Base-by-base conservation (phyloP, 2,888 invertebrate genomes). In the Malthinus seriepunctatus region DNA sequence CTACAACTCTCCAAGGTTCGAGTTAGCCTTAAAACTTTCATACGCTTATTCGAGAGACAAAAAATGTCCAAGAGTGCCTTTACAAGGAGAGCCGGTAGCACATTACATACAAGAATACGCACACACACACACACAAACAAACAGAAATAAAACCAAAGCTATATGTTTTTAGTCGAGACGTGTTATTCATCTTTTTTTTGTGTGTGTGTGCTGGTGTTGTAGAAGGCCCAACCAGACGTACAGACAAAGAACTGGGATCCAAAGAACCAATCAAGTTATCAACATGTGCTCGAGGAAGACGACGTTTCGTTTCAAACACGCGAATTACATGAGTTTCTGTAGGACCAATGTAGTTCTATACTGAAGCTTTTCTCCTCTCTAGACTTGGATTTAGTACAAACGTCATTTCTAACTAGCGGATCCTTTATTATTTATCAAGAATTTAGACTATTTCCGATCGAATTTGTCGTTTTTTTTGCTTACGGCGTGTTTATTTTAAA, bases 91-190 rank as follows among this genome's bases (percentile, higher is more conserved):
- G 39, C 39, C 12, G 33, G 48, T 48, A 32, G 31, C 12, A n/a
- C 11, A n/a, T 12, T 14, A 15, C 7, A 15, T 15, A 39, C n/a
- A n/a, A n/a, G n/a, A n/a, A n/a, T n/a, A n/a, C n/a, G n/a, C n/a
- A n/a, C n/a, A n/a, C n/a, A n/a, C 5, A 2, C 23, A 11, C 12
- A 38, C 14, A 8, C 12, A 23, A 34, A 39, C 42, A 10, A 23
- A 49, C 32, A 48, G 35, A 49, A 56, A 63, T 56, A 58, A 12
- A 31, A 33, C 42, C 32, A 10, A 44, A 47, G 44, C 47, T 45
- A 5, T 23, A 62, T 64, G 64, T 65, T 66, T 66, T 66, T 56
- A 65, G 64, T 47, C 56, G 60, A 56, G 64, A 63, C 63, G 57
- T n/a, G n/a, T 58, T 63, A 62, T 52, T 54, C 60, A 49, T 55